Conservation (phyloP, 1,140 invertebrate genomes). For the Brachionus koreanus region DNA sequence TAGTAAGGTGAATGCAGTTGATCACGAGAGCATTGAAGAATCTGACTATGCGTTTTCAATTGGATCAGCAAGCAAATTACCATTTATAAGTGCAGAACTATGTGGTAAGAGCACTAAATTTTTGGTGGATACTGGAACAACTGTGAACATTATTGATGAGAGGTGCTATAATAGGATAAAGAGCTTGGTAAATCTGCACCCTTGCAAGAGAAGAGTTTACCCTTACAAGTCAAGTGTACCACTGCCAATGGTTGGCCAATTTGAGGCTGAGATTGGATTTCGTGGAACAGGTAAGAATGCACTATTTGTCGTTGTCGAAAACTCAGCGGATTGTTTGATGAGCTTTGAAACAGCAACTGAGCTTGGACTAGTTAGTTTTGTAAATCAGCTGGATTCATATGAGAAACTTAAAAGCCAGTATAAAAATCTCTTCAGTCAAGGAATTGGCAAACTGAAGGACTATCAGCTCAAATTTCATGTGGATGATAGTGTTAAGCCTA, state of each 20-base stretch:
- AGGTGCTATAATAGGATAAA: not conserved
- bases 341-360: not conserved
- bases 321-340: not conserved
- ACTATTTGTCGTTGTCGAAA: not conserved
- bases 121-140: not conserved
- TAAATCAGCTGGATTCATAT: not conserved
- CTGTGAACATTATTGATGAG: not conserved
- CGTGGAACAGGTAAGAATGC: not conserved
- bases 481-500: not conserved
- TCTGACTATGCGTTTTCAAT: not conserved
- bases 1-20: too few species aligned
- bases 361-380: not conserved
- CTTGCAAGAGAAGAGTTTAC: not conserved
- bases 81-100: not conserved
- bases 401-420: not conserved
- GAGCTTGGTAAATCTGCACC: not conserved
- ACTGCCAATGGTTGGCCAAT: too few species aligned
- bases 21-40: not conserved
- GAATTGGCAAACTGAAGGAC: not conserved
- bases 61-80: not conserved
- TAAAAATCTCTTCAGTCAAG: not conserved
- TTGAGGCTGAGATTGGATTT: not conserved
- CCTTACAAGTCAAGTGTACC: not conserved
- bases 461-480: not conserved
- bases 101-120: not conserved